A percentile compares a stretch with the other conserved stretches of the same genome.
Conservation (phyloP, 2,888 invertebrate genomes). For the Coleophora flavipennella region DNA sequence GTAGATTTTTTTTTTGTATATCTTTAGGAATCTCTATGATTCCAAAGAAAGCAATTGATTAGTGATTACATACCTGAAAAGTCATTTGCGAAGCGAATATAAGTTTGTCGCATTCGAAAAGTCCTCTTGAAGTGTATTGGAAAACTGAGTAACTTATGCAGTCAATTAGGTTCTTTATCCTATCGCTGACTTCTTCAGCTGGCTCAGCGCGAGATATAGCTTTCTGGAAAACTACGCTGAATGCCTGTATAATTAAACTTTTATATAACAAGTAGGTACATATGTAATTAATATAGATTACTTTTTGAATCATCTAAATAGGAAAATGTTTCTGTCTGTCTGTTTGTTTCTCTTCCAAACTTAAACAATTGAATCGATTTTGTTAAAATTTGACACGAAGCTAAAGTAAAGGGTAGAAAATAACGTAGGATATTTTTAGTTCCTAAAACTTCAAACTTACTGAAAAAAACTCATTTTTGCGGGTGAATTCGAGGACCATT, state of each 20-base stretch:
- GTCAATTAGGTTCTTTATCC: conserved; percentile 93
- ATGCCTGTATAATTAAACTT: conserved; percentile 78
- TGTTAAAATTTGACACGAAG: too few relatives aligned
- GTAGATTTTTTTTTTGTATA: too few relatives aligned
- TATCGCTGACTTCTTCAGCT: conserved; percentile 80
- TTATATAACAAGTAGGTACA: not conserved
- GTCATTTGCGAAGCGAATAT: conserved; percentile 98
- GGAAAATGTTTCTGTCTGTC: too few relatives aligned
- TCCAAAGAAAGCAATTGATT: too few relatives aligned
- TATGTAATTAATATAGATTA: not conserved
- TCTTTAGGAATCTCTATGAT: too few relatives aligned
- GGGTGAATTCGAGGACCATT: too few relatives aligned
- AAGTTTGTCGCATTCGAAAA: conserved; percentile 97
- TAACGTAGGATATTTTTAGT: too few relatives aligned
- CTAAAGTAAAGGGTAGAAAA: too few relatives aligned
- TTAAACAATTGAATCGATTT: too few relatives aligned
- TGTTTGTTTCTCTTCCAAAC: too few relatives aligned
- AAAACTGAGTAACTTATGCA: conserved; percentile 96
- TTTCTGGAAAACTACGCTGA: conserved; percentile 97
- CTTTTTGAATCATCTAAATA: not conserved
- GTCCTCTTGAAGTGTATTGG: conserved; percentile 93
- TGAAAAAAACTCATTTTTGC: too few relatives aligned
- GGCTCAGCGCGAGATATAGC: conserved; percentile 92
- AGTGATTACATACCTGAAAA: conserved; percentile 80
- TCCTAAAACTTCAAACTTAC: too few relatives aligned